Evolutionary conservation across 2,888 invertebrate species (phyloP), one percentile per base, ranked within the genome.

Genomic region (Archaeoteleia sp.): DNA sequence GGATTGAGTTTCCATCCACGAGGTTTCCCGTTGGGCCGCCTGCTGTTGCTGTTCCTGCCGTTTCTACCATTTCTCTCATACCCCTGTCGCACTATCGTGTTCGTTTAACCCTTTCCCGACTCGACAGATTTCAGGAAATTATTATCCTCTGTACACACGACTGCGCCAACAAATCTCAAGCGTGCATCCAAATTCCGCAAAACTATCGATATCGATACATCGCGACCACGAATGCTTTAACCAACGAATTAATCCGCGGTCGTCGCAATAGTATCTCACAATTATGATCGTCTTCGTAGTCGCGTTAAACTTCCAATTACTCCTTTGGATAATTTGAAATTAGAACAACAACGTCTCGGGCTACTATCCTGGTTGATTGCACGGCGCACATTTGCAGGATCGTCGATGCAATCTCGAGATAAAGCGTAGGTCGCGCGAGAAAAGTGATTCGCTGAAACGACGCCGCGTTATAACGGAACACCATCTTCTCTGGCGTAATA

Each of bases 1-100:
- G 63, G 63, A 65, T 69, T 65, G 60, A 65, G 65, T 60, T 68
- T 68, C 63, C 60, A 65, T 45, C 60, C 68, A 48, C 60, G 58
- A 57, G 51, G 42, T 60, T 65, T 68, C 65, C 68, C 63, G 68
- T 60, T 60, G 46, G 46, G 32, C 27, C 45, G 20, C 14, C 13
- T 25, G 30, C 35, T 13, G 34, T 2, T 25, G 39, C 60, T 20
- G 27, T 35, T 43, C 34, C 43, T 40, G 51, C 55, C 49, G 32
- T 57, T 49, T 49, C 62, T 55, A 20, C 20, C 5, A 20, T 20
- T 20, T 20, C 20, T 20, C 27, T 13, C 12, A 7, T 13, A 6
- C 17, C 40, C 23, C 14, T 23, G 14, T 37, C 37, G 17, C 17
- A 6, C 23, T n/a, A 62, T 35, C 39, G 42, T 53, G 49, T 57